These are phyloP conservation scores for Sminthurinus signatus DNA, from an alignment of 1,140 invertebrate species.

Conservation along the genomic window DNA sequence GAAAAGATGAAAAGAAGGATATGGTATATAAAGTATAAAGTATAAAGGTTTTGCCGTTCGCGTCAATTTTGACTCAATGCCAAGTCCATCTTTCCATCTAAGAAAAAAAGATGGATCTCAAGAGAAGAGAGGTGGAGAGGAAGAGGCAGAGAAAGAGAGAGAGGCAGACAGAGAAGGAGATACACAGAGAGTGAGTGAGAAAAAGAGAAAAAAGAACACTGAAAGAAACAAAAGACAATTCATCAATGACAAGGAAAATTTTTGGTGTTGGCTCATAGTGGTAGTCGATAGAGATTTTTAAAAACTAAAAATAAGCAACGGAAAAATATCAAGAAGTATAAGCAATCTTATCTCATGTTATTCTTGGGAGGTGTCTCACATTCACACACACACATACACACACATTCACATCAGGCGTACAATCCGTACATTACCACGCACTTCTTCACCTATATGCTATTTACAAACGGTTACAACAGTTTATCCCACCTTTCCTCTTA, in stretches of 20 bases:
- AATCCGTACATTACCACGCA: constrained; percentile 5
- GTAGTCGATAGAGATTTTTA: constrained; percentile 15
- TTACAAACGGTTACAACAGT: too few relatives aligned
- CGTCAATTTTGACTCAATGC: constrained; percentile 28
- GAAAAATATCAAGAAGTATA: neutral
- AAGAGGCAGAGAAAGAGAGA: constrained; percentile 1
- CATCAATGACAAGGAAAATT: constrained; percentile 36
- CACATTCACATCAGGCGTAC: too few relatives aligned
- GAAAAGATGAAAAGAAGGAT: constrained; percentile 12
- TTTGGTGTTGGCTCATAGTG: constrained; percentile 17
- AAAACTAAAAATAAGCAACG: constrained; percentile 28
- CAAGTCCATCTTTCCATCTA: constrained; percentile 19
- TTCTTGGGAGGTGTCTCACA: constrained; percentile 8
- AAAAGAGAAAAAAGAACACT: constrained; percentile 16
- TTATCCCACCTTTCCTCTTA: too few relatives aligned
- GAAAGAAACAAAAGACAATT: constrained; percentile 36
- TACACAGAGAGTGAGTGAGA: neutral
- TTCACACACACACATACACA: constrained; percentile 8
- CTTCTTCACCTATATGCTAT: too few relatives aligned
- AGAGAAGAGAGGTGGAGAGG: neutral
- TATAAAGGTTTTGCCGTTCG: constrained; percentile 16
- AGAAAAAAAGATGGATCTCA: constrained; percentile 3
- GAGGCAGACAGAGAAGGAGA: too few relatives aligned
- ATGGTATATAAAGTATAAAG: neutral
- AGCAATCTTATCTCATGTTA: constrained; percentile 12